Conservation (phyloP, 2,113 vertebrate genomes). For the Bos indicus region DNA sequence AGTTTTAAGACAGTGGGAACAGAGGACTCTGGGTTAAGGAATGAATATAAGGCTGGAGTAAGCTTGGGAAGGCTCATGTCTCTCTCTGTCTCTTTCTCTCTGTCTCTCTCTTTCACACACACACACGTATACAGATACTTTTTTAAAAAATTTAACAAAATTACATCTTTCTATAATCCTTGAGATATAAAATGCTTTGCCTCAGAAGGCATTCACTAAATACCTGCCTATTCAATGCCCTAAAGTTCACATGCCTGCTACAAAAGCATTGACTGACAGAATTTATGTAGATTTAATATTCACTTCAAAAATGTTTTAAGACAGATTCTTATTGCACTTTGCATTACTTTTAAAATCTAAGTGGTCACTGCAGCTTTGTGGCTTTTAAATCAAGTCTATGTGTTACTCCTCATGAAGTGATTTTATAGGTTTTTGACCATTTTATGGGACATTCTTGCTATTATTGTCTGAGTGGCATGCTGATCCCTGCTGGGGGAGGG, state of each 20-base stretch:
- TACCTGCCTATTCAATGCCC: not conserved
- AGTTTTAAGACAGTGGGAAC: not conserved
- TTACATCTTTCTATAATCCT: not conserved
- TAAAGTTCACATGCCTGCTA: not conserved
- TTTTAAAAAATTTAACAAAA: conserved; percentile 13
- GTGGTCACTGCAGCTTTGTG: not conserved
- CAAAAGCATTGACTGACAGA: conserved; percentile 12
- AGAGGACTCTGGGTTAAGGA: not conserved
- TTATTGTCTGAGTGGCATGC: not conserved
- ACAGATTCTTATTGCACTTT: conserved; percentile 43
- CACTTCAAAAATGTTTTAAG: conserved; percentile 27
- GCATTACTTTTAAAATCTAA: conserved; percentile 46
- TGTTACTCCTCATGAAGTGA: not conserved
- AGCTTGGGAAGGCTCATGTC: not conserved
- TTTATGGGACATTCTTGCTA: not conserved
- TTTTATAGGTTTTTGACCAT: conserved; percentile 26
- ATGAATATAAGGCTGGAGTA: not conserved
- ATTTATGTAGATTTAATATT: conserved; percentile 39
- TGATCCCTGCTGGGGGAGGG: not conserved
- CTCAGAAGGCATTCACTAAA: conserved; percentile 18
- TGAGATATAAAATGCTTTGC: conserved; percentile 27
- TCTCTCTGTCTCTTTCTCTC: not conserved
- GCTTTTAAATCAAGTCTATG: conserved; percentile 45
- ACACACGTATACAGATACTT: not conserved
- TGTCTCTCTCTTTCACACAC: not conserved